Conservation (phyloP, 2,113 vertebrate species). For the Oryzias woworae region DNA sequence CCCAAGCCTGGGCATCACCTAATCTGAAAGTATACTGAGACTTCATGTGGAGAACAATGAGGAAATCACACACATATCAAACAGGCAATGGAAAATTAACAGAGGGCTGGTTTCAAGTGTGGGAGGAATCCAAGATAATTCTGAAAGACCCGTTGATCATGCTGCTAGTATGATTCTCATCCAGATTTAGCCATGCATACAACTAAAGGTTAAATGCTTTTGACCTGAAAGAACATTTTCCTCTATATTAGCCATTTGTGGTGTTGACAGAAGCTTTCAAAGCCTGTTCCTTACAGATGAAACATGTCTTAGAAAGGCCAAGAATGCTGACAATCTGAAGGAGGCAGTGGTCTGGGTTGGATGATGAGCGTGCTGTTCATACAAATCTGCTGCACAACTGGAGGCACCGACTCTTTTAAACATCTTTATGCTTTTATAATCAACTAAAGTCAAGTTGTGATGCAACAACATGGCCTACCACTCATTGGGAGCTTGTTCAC, state of each 20-base stretch:
- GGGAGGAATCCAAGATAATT: conserved; percentile 57
- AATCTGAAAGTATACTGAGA: conserved; percentile 62
- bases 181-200: conserved; percentile 62
- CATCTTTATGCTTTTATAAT: too few species aligned
- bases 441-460: too few species aligned
- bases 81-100: conserved; percentile 56
- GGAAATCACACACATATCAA: conserved; percentile 67
- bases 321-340: conserved; percentile 58
- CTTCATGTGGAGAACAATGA: conserved; percentile 56
- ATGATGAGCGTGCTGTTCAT: conserved; percentile 35
- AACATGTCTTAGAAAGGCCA: conserved; percentile 64
- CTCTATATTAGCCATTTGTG: conserved; percentile 62
- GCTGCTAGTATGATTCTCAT: conserved; percentile 59
- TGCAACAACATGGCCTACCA: too few species aligned
- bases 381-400: neutral
- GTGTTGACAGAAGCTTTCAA: conserved; percentile 68
- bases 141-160: conserved; percentile 63
- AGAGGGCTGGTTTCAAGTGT: conserved; percentile 61
- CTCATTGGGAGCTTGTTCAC: too few species aligned
- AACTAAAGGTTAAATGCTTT: conserved; percentile 73
- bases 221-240: conserved; percentile 69
- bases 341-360: conserved; percentile 30
- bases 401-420: neutral
- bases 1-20: conserved; percentile 37
- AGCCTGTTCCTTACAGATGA: conserved; percentile 64